Base-by-base conservation (phyloP, 2,113 vertebrate species). In the Albula goreensis region DNA sequence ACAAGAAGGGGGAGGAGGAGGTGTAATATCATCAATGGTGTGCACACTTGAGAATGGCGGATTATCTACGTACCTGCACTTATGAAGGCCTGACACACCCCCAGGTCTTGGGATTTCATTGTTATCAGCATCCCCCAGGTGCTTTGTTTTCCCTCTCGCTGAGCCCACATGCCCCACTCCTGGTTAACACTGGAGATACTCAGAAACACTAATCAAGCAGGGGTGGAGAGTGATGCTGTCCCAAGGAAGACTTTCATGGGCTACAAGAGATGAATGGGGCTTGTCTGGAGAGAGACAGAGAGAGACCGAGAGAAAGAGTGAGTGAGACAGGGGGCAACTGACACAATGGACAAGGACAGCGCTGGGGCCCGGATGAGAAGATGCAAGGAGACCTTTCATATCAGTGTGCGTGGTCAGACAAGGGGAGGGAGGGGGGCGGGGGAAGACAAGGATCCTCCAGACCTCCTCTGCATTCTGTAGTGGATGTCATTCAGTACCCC, bases 101-200 rank as follows among this genome's bases (percentile, higher is more conserved):
- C 81, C 78, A 86, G 87, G 88, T 41, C 89, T 90, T 90, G 85
- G 84, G 81, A 50, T 31, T 81, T 86, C 86, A 85, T 90, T 90
- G 88, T 89, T 70, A 78, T 5, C 77, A 85, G 56, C 78, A 15
- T 80, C 53, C 78, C 50, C 70, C 83, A 81, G 51, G 49, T 50
- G 60, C 41, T 70, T 87, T 57, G 83, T 87, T 84, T 81, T 81
- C 31, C 83, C 56, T 86, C 17, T 70, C 79, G 63, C 80, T 83
- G 85, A 70, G 81, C 89, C 90, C 90, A 90, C 88, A 88, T 91
- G 80, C 79, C 50, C 85, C 89, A 90, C 90, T 91, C 89, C 82
- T 91, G 87, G 86, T 89, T 89, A 91, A 91, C 87, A 89, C 60
- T 89, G 52, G 86, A 87, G 80, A 84, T 86, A 86, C 86, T 88